A percentile compares a stretch with the other conserved stretches of the same genome.
Evolutionary conservation across 1,140 invertebrate species (phyloP).

Genomic region (Leptinotarsa undecemlineata): DNA sequence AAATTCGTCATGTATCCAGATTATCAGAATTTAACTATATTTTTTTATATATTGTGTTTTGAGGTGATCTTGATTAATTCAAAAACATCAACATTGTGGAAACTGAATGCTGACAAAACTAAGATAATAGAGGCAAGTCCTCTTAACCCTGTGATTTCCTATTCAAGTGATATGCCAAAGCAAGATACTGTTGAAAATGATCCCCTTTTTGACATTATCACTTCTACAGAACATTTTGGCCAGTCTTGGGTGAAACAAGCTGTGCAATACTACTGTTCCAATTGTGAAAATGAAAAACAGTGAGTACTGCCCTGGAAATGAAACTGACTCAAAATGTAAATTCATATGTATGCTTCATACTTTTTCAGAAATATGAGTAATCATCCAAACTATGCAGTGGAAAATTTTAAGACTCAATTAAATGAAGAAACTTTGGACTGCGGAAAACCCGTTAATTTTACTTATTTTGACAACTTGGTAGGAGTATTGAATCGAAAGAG

Average conservation of each 20-base stretch:
- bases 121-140: constrained; percentile 66
- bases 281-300: constrained; percentile 40
- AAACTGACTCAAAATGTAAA: no score
- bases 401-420: constrained; percentile 14
- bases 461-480: constrained; percentile 84
- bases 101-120: constrained; percentile 68
- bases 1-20: constrained; percentile 14
- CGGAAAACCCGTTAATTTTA: constrained; percentile 85
- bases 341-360: background rate
- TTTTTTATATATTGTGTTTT: constrained; percentile 56
- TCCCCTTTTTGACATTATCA: constrained; percentile 67
- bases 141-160: constrained; percentile 58
- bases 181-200: constrained; percentile 58
- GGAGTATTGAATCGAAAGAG: constrained; percentile 74
- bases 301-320: background rate
- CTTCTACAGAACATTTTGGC: constrained; percentile 65
- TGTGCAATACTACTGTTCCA: constrained; percentile 50
- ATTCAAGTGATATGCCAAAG: constrained; percentile 51
- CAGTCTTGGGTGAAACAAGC: constrained; percentile 65
- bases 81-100: constrained; percentile 73
- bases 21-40: constrained; percentile 19
- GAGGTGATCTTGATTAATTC: constrained; percentile 73
- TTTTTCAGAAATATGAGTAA: constrained; percentile 16
- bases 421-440: constrained; percentile 76
- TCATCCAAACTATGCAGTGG: background rate